Base-by-base conservation (phyloP, 1,140 invertebrate species). In the Anastatus disparis region DNA sequence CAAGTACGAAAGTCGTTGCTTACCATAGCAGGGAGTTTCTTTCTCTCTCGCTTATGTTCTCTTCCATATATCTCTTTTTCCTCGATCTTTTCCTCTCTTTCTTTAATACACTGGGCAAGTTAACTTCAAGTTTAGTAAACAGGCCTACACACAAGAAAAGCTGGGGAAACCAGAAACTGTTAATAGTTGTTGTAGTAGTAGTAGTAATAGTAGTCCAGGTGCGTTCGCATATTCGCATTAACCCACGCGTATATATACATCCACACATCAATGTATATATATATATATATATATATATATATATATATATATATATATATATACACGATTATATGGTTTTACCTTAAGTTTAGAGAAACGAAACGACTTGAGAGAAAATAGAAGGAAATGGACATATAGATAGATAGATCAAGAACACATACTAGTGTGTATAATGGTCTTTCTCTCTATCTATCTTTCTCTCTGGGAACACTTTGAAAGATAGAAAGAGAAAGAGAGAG, bases 1-100 rank as follows among this genome's bases (percentile, higher is more conserved):
- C 68, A 70, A 70, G 68, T 70, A 63, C 68, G 59, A 70, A 63
- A 70, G 58, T 29, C 68, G 59, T n/a, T n/a, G 59, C n/a, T 63
- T 63, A 63, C 68, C 68, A 63, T 63, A 63, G 50, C 52, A 20
- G 61, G 56, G 44, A 20, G 31, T 63, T 10, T 35, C 31, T 35
- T 17, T 50, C 10, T 52, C 38, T 22, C 29, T 53, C 24, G 17
- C 42, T n/a, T n/a, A n/a, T n/a, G n/a, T n/a, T n/a, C n/a, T n/a
- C n/a, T n/a, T n/a, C n/a, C n/a, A n/a, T n/a, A n/a, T n/a, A n/a
- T n/a, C n/a, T n/a, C n/a, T n/a, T n/a, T n/a, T n/a, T n/a, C n/a
- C n/a, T n/a, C n/a, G n/a, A n/a, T n/a, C 35, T 62, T 26, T 46
- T 56, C 24, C 40, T 38, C 56, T 59, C 40, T 61, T 46, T 12